These are phyloP conservation scores for Elmis aenea DNA, from an alignment of 2,888 invertebrate genomes.

Conservation along the genomic window DNA sequence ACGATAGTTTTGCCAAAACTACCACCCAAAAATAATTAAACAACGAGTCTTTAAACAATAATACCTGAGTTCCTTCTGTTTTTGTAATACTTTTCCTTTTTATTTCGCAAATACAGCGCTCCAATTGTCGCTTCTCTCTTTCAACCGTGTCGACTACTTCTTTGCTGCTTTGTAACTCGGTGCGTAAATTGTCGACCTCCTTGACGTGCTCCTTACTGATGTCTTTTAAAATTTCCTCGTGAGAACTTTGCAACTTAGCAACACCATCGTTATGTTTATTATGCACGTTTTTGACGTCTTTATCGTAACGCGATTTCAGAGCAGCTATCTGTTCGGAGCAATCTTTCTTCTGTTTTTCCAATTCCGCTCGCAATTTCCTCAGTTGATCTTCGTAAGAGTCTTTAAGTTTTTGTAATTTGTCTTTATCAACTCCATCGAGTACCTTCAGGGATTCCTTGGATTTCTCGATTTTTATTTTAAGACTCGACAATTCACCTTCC, in stretches of 20 bases:
- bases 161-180: slow-evolving; percentile 15
- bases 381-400: slow-evolving; percentile 26
- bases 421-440: slow-evolving; percentile 8
- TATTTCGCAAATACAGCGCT: background rate
- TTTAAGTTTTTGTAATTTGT: slow-evolving; percentile 4
- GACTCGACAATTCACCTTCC: background rate
- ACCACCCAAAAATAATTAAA: background rate
- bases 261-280: slow-evolving; percentile 55
- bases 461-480: slow-evolving; percentile 3
- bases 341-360: slow-evolving; percentile 33
- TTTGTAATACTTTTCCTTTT: background rate
- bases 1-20: no score
- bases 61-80: background rate
- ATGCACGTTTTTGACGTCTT: slow-evolving; percentile 50
- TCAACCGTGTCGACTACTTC: slow-evolving; percentile 1
- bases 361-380: slow-evolving; percentile 12
- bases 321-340: slow-evolving; percentile 35
- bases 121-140: background rate
- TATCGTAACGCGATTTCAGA: slow-evolving; percentile 53
- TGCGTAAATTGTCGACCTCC: slow-evolving; percentile 50
- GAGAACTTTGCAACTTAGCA: slow-evolving; percentile 51
- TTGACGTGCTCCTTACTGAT: slow-evolving; percentile 50
- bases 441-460: background rate
- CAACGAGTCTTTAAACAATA: background rate
- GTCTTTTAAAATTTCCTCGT: slow-evolving; percentile 51